Percentiles rank a stretch among this genome's conserved stretches.
These are phyloP conservation scores for Trididemnum miniatum DNA, from an alignment of 23 tunicate species.

Conservation along the genomic window DNA sequence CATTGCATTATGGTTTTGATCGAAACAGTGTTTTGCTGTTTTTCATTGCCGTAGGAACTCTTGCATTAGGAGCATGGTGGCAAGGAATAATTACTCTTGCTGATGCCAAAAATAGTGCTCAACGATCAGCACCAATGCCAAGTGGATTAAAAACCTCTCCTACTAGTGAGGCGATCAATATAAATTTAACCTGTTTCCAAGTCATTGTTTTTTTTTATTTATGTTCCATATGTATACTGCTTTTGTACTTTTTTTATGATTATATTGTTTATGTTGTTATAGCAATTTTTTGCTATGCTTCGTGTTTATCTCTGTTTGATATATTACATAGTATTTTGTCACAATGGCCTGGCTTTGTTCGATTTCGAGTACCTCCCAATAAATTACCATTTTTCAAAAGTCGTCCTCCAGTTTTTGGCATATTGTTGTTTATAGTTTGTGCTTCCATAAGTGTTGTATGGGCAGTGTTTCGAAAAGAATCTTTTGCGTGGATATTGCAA, in stretches of 20 bases:
- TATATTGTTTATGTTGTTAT: constrained; percentile 83
- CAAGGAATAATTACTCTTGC: constrained; percentile 24
- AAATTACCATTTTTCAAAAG: constrained; percentile 34
- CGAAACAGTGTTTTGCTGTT: constrained; percentile 52
- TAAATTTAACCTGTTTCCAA: constrained; percentile 13
- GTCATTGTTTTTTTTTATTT: constrained; percentile 58
- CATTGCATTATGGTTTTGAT: background rate
- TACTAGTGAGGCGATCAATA: background rate
- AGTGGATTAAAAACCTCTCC: background rate
- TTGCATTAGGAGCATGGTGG: constrained; percentile 68
- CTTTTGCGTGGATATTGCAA: constrained; percentile 84
- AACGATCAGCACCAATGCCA: background rate
- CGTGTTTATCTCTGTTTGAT: constrained; percentile 59
- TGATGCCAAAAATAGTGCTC: background rate
- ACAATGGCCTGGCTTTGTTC: constrained; percentile 46
- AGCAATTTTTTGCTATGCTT: constrained; percentile 64
- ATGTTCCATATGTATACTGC: constrained; percentile 71
- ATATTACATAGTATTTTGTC: constrained; percentile 36
- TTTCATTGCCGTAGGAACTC: constrained; percentile 69
- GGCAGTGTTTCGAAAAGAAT: constrained; percentile 51
- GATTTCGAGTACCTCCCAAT: constrained; percentile 44
- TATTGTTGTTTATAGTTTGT: constrained; percentile 45
- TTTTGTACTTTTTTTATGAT: constrained; percentile 84
- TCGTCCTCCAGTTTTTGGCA: constrained; percentile 41
- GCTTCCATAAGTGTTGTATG: constrained; percentile 46